Evolutionary conservation across 2,113 vertebrate species (phyloP).

Genomic region (Oncorhynchus gorbuscha): DNA sequence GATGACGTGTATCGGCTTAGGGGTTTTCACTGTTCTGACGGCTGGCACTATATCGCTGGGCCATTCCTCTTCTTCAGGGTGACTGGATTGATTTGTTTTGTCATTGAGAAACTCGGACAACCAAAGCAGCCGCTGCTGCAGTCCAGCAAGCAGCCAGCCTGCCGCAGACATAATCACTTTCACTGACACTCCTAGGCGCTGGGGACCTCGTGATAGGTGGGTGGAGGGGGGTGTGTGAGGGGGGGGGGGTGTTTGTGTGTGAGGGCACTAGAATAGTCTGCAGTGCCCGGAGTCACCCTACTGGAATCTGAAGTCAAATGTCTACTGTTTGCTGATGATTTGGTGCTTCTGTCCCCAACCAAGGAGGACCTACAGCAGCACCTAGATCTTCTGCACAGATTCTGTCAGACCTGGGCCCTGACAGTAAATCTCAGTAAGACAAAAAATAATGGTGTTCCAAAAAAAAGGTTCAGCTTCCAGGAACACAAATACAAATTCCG

Average conservation of each 20-base stretch:
- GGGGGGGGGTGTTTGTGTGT: background rate
- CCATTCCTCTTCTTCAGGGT: conserved; percentile 31
- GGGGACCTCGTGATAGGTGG: background rate
- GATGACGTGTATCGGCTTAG: background rate
- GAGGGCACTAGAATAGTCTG: too few relatives aligned
- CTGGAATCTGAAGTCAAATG: too few relatives aligned
- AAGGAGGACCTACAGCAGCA: too few relatives aligned
- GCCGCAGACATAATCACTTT: conserved; percentile 5
- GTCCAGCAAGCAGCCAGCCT: background rate
- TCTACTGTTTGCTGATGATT: too few relatives aligned
- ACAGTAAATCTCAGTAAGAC: too few relatives aligned
- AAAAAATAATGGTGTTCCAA: too few relatives aligned
- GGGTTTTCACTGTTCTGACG: conserved; percentile 11
- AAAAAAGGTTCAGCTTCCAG: too few relatives aligned
- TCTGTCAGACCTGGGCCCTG: too few relatives aligned
- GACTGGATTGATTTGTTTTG: conserved; percentile 48
- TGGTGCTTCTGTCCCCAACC: too few relatives aligned
- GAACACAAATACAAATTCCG: too few relatives aligned
- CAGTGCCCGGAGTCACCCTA: too few relatives aligned
- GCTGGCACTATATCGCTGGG: background rate
- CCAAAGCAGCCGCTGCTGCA: conserved; percentile 23
- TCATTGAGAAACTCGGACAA: conserved; percentile 37
- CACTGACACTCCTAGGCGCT: background rate
- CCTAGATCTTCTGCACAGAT: too few relatives aligned
- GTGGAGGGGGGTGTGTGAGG: background rate